Percentiles rank a stretch among this genome's conserved stretches.
phyloP scores from a whole-genome alignment of 2,888 invertebrate genomes.

The Dolichopus griseipennis region DNA sequence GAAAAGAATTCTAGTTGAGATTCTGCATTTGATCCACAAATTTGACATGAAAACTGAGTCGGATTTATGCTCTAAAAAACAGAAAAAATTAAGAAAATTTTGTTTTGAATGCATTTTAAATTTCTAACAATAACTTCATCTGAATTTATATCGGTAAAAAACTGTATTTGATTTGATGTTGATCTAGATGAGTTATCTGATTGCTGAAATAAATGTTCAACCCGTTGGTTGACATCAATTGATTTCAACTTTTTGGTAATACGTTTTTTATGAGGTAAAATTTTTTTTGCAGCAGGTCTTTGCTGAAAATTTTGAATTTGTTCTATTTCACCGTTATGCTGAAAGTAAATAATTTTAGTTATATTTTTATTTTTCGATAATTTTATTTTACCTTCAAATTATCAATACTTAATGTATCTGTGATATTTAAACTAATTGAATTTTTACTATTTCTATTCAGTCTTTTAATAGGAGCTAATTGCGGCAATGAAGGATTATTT shows the following conservation, averaged over 20 bases:
- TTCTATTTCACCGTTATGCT: conserved; percentile 8
- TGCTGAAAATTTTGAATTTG: conserved; percentile 8
- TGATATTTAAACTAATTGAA: conserved; percentile 4
- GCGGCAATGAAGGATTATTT: conserved; percentile 21
- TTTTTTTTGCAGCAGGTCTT: conserved; percentile 47
- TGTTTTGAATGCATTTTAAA: not conserved
- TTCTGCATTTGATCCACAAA: conserved; percentile 66
- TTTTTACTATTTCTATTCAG: conserved; percentile 18
- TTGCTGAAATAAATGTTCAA: conserved; percentile 9
- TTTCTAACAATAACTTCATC: conserved; percentile 17
- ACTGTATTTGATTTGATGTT: not conserved
- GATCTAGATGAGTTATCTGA: conserved; percentile 7
- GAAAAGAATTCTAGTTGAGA: conserved; percentile 78
- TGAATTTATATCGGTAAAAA: not conserved
- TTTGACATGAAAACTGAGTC: conserved; percentile 51
- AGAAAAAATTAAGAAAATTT: not conserved
- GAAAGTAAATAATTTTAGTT: not conserved
- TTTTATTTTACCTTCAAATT: not conserved
- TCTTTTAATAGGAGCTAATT: conserved; percentile 23
- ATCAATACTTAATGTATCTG: not conserved
- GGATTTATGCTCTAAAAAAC: conserved; percentile 10
- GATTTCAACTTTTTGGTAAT: conserved; percentile 67
- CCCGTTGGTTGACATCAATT: conserved; percentile 23
- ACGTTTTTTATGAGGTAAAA: conserved; percentile 77
- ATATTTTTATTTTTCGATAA: not conserved